Evolutionary conservation across 1,140 invertebrate genomes (phyloP), one percentile per base, ranked within the genome.

Genomic region (Drosophila serrata): DNA sequence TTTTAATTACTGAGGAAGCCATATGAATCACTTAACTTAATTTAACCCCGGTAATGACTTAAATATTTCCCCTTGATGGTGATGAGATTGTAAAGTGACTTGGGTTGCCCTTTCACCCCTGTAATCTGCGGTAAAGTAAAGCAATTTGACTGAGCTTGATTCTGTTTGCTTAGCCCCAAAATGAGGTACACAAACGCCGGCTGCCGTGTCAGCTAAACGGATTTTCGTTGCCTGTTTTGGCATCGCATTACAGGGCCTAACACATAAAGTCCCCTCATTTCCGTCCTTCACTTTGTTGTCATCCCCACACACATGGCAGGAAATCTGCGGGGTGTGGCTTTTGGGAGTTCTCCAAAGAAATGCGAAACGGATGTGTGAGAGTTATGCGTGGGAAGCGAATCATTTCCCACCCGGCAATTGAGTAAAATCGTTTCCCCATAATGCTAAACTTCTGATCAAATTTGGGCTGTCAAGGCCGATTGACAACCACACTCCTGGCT

Each of bases 371-470:
- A 86, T 87, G 82, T 87, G 82, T 75, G 64, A 64, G 72, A 64
- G 72, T 82, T 80, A 84, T 84, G 78, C 72, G 73, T 77, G 60
- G 73, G 61, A 82, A 68, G 61, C 63, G 61, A 75, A 61, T 75
- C 75, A 63, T 55, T 87, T 82, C 58, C 68, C 74, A 76, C 37
- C 65, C 68, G 65, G n/a, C 84, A 68, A 88, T 87, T 65, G 62
- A 86, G 70, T 79, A 51, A 72, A 86, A 82, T 79, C 79, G 79
- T 82, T 86, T 87, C 75, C 65, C 82, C 70, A 87, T 79, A 87
- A 82, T 65, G 75, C 72, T 74, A 19, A 35, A 33, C 35, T 53
- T 29, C 15, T 35, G 24, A 60, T 63, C 55, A 33, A 42, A 31
- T 31, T 37, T 5, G 4, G 24, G 12, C 53, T 48, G 19, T 27